Base-by-base conservation (phyloP, 2,113 vertebrate genomes). In the Nesogale talazaci region DNA sequence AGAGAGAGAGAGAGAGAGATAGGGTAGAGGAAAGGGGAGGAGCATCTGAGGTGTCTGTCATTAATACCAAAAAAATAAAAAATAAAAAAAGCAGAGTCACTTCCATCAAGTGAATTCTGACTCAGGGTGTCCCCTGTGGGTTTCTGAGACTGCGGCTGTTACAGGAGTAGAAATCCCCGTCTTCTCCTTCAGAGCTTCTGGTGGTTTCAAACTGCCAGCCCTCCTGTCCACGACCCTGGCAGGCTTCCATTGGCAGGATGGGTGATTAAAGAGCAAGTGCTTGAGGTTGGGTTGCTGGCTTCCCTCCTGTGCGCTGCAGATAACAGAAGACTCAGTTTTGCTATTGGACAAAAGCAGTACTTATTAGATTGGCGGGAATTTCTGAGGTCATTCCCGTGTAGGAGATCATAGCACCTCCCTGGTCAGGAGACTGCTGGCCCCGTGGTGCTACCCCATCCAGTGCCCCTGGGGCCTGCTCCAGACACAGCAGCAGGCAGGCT, bases 391-490 rank as follows among this genome's bases (percentile, higher is more conserved):
- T 94, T 96, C 88, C 88, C 25, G 87, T 85, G 5, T 76, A 77
- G 77, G 88, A 91, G 92, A 93, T 94, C 90, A 95, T 95, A 87
- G 90, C 83, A 74, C 87, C 92, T 96, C 95, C 88, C 10, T 97
- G 90, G 82, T 92, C 82, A 88, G 90, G 83, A 93, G 57, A 61
- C 38, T 0, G 86, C 81, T 94, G 3, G 0, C 81, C 88, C 59
- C 20, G 57, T 83, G 83, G 92, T 74, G 78, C 46, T 70, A 6
- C 83, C 93, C 76, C 57, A 15, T 31, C 42, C 42, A 10, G 76
- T 76, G n/a, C 86, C 88, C 76, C 82, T n/a, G 89, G 65, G 92
- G 77, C 76, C 90, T 56, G 79, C 67, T 92, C 61, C 89, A 91
- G 93, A 89, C 19, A 19, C 76, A 52, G 46, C 86, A 20, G 52